Evolutionary conservation across 2,888 invertebrate species (phyloP).

Genomic region (Polyommatus icarus): DNA sequence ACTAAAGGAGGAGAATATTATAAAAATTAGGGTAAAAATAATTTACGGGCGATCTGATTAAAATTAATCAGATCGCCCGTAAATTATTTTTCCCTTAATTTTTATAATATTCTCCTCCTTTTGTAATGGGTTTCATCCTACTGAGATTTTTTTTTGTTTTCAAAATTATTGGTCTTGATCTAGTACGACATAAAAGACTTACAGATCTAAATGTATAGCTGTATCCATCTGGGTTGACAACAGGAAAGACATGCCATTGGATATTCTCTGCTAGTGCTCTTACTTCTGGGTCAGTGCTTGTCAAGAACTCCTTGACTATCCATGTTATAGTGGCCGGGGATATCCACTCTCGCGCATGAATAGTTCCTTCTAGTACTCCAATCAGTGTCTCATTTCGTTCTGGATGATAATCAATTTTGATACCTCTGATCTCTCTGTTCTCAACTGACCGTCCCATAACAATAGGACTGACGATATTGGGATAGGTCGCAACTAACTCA

Average conservation of each 20-base stretch:
- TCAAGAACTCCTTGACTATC: constrained; percentile 85
- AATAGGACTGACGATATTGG: constrained; percentile 70
- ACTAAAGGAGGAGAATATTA: too few relatives aligned
- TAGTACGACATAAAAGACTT: constrained; percentile 50
- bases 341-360: constrained; percentile 87
- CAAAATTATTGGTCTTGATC: too few relatives aligned
- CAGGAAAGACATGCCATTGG: constrained; percentile 88
- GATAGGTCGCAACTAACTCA: constrained; percentile 70
- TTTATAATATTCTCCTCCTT: too few relatives aligned
- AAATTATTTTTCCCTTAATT: too few relatives aligned
- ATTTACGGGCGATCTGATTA: too few relatives aligned
- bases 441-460: constrained; percentile 82
- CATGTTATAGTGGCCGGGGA: constrained; percentile 85
- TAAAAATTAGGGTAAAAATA: too few relatives aligned
- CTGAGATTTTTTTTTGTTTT: too few relatives aligned
- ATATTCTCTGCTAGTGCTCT: constrained; percentile 82
- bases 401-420: constrained; percentile 63
- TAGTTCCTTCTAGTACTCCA: constrained; percentile 83
- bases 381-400: constrained; percentile 61
- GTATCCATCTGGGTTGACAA: constrained; percentile 88
- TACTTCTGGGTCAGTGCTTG: constrained; percentile 77
- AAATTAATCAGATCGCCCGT: too few relatives aligned
- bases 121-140: too few relatives aligned
- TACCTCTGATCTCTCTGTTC: constrained; percentile 81
- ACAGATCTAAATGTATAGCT: constrained; percentile 82